Percentiles rank a stretch among this genome's conserved stretches.
These are phyloP conservation scores for Seira sanloemensis DNA, from an alignment of 2,888 invertebrate species.

Conservation along the genomic window DNA sequence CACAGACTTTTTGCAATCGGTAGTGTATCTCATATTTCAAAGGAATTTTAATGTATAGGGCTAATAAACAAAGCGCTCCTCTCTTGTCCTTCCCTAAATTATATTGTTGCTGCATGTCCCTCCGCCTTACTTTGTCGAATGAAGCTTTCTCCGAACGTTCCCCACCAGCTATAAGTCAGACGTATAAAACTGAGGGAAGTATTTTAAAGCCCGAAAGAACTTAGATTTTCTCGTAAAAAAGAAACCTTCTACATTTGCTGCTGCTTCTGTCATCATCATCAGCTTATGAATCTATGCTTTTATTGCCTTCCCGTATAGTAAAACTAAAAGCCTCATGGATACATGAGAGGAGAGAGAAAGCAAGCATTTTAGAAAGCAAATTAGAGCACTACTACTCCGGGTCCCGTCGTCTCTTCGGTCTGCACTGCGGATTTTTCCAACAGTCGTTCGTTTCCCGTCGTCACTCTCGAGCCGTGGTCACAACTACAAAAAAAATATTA, in stretches of 20 bases:
- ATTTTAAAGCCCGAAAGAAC: slow-evolving; percentile 12
- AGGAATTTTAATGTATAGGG: neutral
- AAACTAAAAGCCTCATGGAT: slow-evolving; percentile 5
- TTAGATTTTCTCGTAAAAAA: slow-evolving; percentile 6
- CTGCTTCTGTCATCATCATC: neutral
- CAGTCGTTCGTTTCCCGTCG: slow-evolving; percentile 70
- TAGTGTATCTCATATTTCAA: neutral
- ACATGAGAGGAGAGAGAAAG: neutral
- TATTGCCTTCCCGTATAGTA: slow-evolving; percentile 9
- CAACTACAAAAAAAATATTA: slow-evolving; percentile 51
- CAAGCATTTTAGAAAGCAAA: slow-evolving; percentile 15
- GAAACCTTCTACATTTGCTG: neutral
- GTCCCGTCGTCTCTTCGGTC: slow-evolving; percentile 69
- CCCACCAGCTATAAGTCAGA: neutral
- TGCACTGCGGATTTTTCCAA: slow-evolving; percentile 72
- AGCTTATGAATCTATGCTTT: slow-evolving; percentile 13
- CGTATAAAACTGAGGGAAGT: neutral
- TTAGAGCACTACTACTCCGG: slow-evolving; percentile 45
- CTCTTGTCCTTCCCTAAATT: slow-evolving; percentile 20
- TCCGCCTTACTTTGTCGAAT: slow-evolving; percentile 16
- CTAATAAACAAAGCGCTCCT: neutral
- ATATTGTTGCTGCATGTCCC: slow-evolving; percentile 20
- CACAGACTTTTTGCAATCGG: neutral
- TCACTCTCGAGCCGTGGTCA: slow-evolving; percentile 64
- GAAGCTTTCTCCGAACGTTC: slow-evolving; percentile 12